Percentiles rank a stretch among this genome's conserved stretches.
phyloP scores from a whole-genome alignment of 2,113 vertebrate species.

The Numenius arquata region DNA sequence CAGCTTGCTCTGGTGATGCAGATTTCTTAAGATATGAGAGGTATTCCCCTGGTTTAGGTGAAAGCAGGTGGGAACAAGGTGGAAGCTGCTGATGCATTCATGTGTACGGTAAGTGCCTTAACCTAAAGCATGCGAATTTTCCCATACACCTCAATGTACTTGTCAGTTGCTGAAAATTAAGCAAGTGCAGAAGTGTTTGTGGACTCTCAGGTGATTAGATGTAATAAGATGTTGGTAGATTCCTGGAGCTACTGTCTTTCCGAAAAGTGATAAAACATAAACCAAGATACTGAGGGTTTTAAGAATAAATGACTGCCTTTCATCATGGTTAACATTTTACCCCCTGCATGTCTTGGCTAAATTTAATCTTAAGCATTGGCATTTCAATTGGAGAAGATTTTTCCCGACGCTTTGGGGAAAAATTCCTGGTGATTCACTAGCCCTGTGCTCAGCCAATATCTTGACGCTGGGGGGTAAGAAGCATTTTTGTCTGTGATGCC shows the following conservation, averaged over 20 bases:
- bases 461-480: background rate
- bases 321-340: background rate
- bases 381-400: constrained; percentile 1
- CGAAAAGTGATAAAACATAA: background rate
- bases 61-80: background rate
- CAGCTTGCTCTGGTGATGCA: background rate
- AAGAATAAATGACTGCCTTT: background rate
- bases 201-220: background rate
- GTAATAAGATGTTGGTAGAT: background rate
- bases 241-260: background rate
- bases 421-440: constrained; percentile 4
- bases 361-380: background rate
- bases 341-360: background rate
- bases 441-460: background rate
- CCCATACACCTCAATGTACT: fast-evolving
- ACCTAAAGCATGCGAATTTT: background rate
- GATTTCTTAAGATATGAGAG: background rate
- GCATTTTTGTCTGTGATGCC: background rate
- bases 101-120: fast-evolving
- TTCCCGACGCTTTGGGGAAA: background rate
- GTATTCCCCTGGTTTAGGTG: background rate
- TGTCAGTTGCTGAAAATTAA: background rate
- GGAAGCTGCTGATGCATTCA: background rate
- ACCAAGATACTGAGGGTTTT: background rate
- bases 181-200: background rate